Evolutionary conservation across 2,888 invertebrate genomes (phyloP).

Genomic region (Nomada ruficornis): DNA sequence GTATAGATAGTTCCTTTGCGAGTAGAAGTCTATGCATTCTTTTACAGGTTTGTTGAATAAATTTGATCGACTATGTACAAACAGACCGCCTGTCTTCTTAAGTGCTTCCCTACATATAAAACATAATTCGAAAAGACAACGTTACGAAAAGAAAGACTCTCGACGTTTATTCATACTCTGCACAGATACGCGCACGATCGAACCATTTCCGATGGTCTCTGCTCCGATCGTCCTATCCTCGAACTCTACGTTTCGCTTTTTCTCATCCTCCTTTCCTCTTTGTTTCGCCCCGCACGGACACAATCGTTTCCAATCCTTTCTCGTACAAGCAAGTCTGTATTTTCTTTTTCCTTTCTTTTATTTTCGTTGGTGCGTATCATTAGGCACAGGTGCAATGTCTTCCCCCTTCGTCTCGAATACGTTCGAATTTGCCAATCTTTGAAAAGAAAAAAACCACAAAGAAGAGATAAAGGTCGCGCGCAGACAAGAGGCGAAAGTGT

Average conservation of each 20-base stretch:
- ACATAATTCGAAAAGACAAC: conserved; percentile 48
- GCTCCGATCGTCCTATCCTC: neutral
- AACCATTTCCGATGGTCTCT: neutral
- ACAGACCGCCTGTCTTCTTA: conserved; percentile 53
- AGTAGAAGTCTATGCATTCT: conserved; percentile 61
- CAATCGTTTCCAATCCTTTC: neutral
- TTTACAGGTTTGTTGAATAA: conserved; percentile 52
- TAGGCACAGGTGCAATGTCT: conserved; percentile 65
- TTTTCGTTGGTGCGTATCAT: conserved; percentile 36
- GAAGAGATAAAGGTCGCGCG: conserved; percentile 6
- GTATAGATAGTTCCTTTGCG: conserved; percentile 55
- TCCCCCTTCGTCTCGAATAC: conserved; percentile 6
- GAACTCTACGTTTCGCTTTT: conserved; percentile 9
- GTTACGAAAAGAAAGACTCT: conserved; percentile 53
- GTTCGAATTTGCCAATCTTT: neutral
- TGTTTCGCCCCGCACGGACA: too few species aligned
- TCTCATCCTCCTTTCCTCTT: neutral
- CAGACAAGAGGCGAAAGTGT: neutral
- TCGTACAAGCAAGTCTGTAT: conserved; percentile 16
- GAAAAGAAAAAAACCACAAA: neutral
- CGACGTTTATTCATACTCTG: conserved; percentile 57
- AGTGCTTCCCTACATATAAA: conserved; percentile 36
- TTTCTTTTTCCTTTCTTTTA: neutral
- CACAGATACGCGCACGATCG: conserved; percentile 21
- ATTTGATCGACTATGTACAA: conserved; percentile 68